Percentiles rank a stretch among this genome's conserved stretches.
These are phyloP conservation scores for Plagodis pulveraria DNA, from an alignment of 2,888 invertebrate species.

Conservation along the genomic window DNA sequence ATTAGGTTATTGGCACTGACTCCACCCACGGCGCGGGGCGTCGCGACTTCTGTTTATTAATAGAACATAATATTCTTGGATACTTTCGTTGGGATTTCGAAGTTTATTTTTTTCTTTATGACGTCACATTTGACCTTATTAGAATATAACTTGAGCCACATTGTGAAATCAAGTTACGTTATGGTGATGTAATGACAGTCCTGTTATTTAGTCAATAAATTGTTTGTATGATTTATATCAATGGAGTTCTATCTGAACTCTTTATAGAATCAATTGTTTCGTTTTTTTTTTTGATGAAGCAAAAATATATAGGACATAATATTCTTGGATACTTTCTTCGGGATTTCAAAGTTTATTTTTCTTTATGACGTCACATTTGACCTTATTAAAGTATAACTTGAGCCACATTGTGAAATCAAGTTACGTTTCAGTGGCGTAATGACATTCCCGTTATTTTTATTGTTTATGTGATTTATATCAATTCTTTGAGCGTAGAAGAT, in stretches of 20 bases:
- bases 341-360: neutral
- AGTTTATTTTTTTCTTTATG: constrained; percentile 8
- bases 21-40: constrained; percentile 26
- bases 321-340: constrained; percentile 2
- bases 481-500: too few species aligned
- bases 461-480: too few species aligned
- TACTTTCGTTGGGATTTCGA: neutral
- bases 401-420: too few species aligned
- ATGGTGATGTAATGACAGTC: too few species aligned
- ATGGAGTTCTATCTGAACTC: too few species aligned
- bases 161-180: too few species aligned
- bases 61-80: constrained; percentile 10
- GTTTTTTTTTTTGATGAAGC: too few species aligned
- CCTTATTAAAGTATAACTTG: constrained; percentile 7
- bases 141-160: neutral
- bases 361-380: constrained; percentile 16
- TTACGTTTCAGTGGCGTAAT: too few species aligned
- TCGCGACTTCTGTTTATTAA: constrained; percentile 17
- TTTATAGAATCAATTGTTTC: too few species aligned
- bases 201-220: too few species aligned
- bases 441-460: too few species aligned
- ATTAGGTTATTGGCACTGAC: constrained; percentile 36
- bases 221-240: too few species aligned
- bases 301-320: neutral
- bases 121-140: constrained; percentile 15